Evolutionary conservation across 2,113 vertebrate genomes (phyloP).

Genomic region (Eptesicus fuscus): DNA sequence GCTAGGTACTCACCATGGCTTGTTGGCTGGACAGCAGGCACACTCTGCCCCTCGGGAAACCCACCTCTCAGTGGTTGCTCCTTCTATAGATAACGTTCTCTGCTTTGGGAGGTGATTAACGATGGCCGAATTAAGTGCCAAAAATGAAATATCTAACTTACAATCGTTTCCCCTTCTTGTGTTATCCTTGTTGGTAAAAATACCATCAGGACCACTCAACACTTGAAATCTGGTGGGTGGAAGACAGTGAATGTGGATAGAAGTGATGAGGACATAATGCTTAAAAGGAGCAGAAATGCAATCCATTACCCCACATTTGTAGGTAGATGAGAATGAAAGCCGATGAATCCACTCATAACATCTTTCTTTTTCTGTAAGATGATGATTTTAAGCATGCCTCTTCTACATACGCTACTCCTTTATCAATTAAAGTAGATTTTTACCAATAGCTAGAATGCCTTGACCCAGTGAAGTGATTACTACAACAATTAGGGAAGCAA

Average conservation of each 20-base stretch:
- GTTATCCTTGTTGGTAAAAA: not conserved
- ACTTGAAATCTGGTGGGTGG: not conserved
- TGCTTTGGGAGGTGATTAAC: not conserved
- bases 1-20: slow-evolving; percentile 42
- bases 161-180: not conserved
- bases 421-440: not conserved
- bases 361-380: not conserved
- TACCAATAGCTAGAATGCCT: not conserved
- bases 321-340: not conserved
- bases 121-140: not conserved
- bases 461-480: not conserved
- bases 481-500: not conserved
- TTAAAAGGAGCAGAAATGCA: not conserved
- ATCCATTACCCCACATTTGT: not conserved
- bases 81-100: not conserved
- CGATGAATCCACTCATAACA: not conserved
- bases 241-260: not conserved
- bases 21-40: not conserved
- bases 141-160: not conserved
- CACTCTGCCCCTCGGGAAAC: not conserved
- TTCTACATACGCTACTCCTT: not conserved
- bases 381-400: not conserved
- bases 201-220: not conserved
- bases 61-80: not conserved
- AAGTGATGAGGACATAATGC: not conserved